Evolutionary conservation across 1,140 invertebrate genomes (phyloP).

Genomic region (Mesaphorura yosii): DNA sequence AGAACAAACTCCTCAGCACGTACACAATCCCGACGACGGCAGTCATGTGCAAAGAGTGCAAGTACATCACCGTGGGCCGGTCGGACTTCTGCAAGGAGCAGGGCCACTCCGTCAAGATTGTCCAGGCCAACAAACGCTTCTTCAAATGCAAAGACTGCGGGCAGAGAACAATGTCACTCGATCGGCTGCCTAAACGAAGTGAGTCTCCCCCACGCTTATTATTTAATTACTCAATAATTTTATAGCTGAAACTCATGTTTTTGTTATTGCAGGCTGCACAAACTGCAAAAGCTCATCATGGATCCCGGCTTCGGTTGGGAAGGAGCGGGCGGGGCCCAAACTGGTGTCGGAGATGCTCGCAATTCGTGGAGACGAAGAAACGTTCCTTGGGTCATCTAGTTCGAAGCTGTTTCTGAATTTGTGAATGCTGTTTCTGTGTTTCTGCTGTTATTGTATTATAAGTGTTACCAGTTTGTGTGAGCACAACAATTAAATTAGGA

Average conservation of each 20-base stretch:
- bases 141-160: constrained; percentile 80
- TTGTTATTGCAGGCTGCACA: constrained; percentile 19
- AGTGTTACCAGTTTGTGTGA: no score
- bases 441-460: no score
- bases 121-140: constrained; percentile 72
- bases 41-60: constrained; percentile 70
- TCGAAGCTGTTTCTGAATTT: no score
- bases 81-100: constrained; percentile 71
- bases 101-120: constrained; percentile 60
- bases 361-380: constrained; percentile 29
- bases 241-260: neutral
- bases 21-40: constrained; percentile 73
- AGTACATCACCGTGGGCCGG: constrained; percentile 74
- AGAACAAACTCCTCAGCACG: constrained; percentile 80
- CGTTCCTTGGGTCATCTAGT: constrained; percentile 23
- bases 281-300: constrained; percentile 26
- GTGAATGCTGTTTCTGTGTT: constrained; percentile 23
- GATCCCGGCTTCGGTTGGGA: constrained; percentile 21
- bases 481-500: no score
- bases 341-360: constrained; percentile 16
- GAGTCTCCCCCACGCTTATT: constrained; percentile 8
- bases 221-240: neutral
- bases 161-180: constrained; percentile 63
- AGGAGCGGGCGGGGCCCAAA: constrained; percentile 20
- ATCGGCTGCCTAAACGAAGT: constrained; percentile 54